Evolutionary conservation across 2,888 invertebrate genomes (phyloP).

Genomic region (Chironomus tentans): DNA sequence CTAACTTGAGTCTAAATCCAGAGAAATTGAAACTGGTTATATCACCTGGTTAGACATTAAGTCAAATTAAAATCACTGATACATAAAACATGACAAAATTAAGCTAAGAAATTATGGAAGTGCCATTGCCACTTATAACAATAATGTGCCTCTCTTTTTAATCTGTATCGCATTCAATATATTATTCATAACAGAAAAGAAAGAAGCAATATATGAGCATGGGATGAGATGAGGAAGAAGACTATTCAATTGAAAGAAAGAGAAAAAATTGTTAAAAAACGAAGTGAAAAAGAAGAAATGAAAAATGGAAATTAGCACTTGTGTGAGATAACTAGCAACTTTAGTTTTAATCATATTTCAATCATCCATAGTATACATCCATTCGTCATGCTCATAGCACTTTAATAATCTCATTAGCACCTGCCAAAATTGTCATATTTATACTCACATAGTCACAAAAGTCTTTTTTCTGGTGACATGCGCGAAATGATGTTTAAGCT

Average conservation of each 20-base stretch:
- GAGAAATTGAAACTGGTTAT: too few species aligned
- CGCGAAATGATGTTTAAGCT: not conserved
- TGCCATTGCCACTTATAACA: not conserved
- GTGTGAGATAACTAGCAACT: constrained; percentile 10
- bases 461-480: not conserved
- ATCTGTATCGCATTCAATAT: not conserved
- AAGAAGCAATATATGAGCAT: not conserved
- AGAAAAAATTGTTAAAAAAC: not conserved
- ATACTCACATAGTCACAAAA: not conserved
- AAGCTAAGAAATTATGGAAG: not conserved
- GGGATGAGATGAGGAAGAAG: too few species aligned
- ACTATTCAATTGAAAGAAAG: too few species aligned
- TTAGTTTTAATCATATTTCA: constrained; percentile 25
- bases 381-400: not conserved
- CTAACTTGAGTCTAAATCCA: too few species aligned
- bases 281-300: not conserved
- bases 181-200: not conserved
- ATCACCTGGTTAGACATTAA: too few species aligned
- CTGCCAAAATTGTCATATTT: not conserved
- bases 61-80: not conserved
- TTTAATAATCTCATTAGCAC: not conserved
- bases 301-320: not conserved
- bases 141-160: not conserved
- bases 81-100: not conserved
- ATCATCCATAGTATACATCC: not conserved